A percentile compares a stretch with the other conserved stretches of the same genome.
These are phyloP conservation scores for Brachystomella parvula DNA, from an alignment of 1,140 invertebrate species.

Conservation along the genomic window DNA sequence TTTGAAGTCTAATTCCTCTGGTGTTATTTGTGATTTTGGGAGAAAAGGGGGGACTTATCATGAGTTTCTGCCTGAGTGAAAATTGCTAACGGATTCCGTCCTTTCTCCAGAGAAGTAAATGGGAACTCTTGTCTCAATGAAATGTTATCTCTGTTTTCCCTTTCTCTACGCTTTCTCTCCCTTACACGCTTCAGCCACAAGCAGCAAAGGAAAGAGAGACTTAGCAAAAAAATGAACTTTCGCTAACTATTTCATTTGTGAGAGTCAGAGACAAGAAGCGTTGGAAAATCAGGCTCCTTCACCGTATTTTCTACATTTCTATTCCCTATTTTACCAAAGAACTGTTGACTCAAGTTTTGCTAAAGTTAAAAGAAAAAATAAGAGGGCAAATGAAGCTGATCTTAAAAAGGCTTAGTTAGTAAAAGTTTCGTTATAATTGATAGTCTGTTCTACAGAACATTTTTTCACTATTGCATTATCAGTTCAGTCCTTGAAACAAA, in stretches of 20 bases:
- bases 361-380: no score
- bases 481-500: no score
- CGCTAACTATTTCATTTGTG: neutral
- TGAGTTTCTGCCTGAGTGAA: constrained; percentile 38
- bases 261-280: neutral
- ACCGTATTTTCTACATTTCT: no score
- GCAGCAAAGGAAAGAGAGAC: neutral
- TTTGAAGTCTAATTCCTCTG: constrained; percentile 39
- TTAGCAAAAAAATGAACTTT: neutral
- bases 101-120: constrained; percentile 15
- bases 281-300: neutral
- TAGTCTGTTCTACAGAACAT: no score
- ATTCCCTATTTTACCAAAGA: no score
- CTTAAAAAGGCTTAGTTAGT: no score
- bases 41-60: constrained; percentile 35
- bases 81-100: constrained; percentile 39
- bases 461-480: no score
- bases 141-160: constrained; percentile 30
- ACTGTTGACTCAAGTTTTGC: no score
- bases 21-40: constrained; percentile 38
- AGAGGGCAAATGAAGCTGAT: no score
- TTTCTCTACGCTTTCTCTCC: neutral
- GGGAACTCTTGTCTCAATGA: constrained; percentile 27
- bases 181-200: neutral
- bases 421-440: no score